Percentiles rank a stretch among this genome's conserved stretches.
These are phyloP conservation scores for Nothobranchius kuhntae DNA, from an alignment of 2,113 vertebrate genomes.

Conservation along the genomic window DNA sequence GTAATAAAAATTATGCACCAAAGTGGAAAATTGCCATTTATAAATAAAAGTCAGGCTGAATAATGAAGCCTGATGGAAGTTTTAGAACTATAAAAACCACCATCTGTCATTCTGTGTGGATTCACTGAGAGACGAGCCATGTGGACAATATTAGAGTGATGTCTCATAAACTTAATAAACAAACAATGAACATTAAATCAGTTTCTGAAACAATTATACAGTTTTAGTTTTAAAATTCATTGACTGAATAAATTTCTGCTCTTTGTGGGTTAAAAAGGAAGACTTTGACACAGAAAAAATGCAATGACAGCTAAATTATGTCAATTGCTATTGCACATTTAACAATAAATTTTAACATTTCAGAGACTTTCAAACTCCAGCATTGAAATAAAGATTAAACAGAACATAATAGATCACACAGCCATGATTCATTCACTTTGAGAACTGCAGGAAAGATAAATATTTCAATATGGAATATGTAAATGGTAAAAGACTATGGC, in stretches of 20 bases:
- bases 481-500: slow-evolving; percentile 10
- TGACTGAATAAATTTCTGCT: no score
- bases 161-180: neutral
- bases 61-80: slow-evolving; percentile 46
- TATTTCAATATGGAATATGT: slow-evolving; percentile 7
- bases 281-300: no score
- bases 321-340: neutral
- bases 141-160: slow-evolving; percentile 4
- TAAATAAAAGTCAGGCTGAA: slow-evolving; percentile 46
- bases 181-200: no score
- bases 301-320: neutral
- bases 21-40: slow-evolving; percentile 41
- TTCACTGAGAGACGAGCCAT: slow-evolving; percentile 13
- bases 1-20: slow-evolving; percentile 40
- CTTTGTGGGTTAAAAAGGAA: no score
- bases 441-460: slow-evolving; percentile 10
- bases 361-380: neutral
- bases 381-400: neutral
- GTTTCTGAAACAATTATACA: no score
- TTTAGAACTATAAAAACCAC: slow-evolving; percentile 33
- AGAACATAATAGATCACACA: neutral
- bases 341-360: neutral
- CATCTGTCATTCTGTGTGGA: slow-evolving; percentile 30
- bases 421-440: neutral
- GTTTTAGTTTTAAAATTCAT: no score